phyloP scores from a whole-genome alignment of 2,797 vertebrate species.

The Melanitta fusca region DNA sequence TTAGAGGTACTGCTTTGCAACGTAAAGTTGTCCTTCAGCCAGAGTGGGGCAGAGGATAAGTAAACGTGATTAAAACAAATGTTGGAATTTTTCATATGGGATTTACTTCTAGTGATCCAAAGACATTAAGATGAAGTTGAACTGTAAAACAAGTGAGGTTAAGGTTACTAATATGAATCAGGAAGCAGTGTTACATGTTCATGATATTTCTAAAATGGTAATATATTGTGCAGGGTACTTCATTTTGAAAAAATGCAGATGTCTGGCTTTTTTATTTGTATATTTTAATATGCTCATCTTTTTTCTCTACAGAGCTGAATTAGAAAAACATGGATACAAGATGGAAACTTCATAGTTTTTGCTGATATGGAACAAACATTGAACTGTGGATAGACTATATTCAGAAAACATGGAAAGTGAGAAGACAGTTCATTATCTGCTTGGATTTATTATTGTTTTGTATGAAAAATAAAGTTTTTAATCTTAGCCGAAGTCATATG shows the following conservation, averaged over 20 bases:
- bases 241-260: not conserved
- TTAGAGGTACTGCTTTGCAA: not conserved
- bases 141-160: not conserved
- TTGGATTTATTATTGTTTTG: constrained; percentile 71
- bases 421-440: constrained; percentile 58
- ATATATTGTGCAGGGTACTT: not conserved
- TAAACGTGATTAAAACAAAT: not conserved
- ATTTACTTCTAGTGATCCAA: not conserved
- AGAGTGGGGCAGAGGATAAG: not conserved
- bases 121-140: not conserved
- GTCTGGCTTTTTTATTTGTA: not conserved
- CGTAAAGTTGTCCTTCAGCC: not conserved
- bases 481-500: constrained; percentile 12
- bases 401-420: not conserved
- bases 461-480: constrained; percentile 76
- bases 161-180: not conserved
- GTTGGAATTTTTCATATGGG: not conserved
- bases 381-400: constrained; percentile 67
- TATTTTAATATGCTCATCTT: constrained; percentile 53
- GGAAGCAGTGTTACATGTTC: not conserved
- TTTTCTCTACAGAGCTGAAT: constrained; percentile 89
- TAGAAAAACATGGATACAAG: constrained; percentile 99
- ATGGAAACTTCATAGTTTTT: constrained; percentile 96
- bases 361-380: constrained; percentile 26
- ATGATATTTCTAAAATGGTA: not conserved